Evolutionary conservation across 2,888 invertebrate species (phyloP).

Genomic region (Amphimallon solstitiale): DNA sequence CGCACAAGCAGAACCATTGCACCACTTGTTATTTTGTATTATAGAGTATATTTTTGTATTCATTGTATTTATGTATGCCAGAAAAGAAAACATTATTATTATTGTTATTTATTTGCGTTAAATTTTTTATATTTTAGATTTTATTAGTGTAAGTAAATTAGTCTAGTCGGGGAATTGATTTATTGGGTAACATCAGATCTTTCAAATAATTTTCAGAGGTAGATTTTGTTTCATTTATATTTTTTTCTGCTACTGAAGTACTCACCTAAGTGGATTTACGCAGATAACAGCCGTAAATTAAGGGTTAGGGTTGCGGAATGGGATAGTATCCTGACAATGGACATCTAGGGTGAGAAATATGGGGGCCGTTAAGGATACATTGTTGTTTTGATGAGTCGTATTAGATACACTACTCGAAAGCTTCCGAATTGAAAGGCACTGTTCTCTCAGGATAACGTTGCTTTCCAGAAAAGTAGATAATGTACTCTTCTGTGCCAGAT

Average conservation of each 20-base stretch:
- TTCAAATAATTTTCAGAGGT: no score
- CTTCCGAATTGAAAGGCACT: slow-evolving; percentile 13
- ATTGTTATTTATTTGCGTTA: no score
- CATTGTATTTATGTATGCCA: no score
- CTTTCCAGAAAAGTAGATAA: slow-evolving; percentile 3
- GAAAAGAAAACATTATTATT: no score
- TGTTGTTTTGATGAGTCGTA: slow-evolving; percentile 35
- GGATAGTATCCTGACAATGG: slow-evolving; percentile 21
- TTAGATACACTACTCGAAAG: slow-evolving; percentile 27
- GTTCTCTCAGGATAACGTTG: slow-evolving; percentile 19
- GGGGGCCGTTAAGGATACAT: slow-evolving; percentile 21
- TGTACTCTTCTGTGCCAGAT: slow-evolving; percentile 10
- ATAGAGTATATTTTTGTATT: no score
- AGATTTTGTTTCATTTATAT: not conserved
- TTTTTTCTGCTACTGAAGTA: slow-evolving; percentile 6
- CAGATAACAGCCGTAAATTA: slow-evolving; percentile 28
- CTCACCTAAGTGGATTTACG: slow-evolving; percentile 19
- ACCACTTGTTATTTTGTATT: no score
- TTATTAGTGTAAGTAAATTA: no score
- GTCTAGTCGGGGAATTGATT: no score
- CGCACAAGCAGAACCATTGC: no score
- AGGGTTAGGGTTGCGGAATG: slow-evolving; percentile 25
- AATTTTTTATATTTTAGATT: no score
- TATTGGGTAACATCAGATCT: no score
- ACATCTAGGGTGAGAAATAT: slow-evolving; percentile 20